Evolutionary conservation across 2,888 invertebrate genomes (phyloP).

Genomic region (Pyralis farinalis): DNA sequence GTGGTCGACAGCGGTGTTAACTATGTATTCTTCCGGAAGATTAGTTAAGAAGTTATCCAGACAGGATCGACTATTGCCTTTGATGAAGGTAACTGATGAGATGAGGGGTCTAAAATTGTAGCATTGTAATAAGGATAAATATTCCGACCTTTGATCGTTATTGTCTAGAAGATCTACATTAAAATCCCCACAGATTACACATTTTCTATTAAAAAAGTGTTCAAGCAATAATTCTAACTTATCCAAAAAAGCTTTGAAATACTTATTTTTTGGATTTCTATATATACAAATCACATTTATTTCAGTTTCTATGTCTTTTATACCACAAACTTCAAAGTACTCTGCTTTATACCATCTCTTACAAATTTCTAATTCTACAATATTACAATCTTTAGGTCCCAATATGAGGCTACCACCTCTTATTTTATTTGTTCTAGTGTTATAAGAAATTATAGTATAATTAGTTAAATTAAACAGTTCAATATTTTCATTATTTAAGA

Average conservation of each 20-base stretch:
- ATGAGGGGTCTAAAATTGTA: not conserved
- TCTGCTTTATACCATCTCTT: not conserved
- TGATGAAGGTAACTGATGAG: not conserved
- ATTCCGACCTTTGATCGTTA: no score
- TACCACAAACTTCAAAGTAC: not conserved
- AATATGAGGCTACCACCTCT: not conserved
- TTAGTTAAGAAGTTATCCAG: constrained; percentile 4
- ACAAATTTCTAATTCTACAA: not conserved
- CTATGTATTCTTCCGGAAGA: not conserved
- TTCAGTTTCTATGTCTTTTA: not conserved
- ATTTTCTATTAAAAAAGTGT: no score
- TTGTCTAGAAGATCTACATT: no score
- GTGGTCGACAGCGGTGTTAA: no score
- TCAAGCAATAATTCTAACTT: no score
- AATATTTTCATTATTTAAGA: not conserved
- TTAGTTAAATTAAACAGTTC: not conserved
- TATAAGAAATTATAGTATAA: not conserved
- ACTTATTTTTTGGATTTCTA: not conserved
- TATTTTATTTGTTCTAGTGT: not conserved
- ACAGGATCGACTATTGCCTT: not conserved
- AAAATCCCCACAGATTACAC: no score
- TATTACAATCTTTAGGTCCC: not conserved
- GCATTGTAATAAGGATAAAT: no score
- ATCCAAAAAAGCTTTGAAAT: no score
- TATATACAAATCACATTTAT: not conserved